Conservation (phyloP, 2,113 vertebrate genomes). For the Tautogolabrus adspersus region DNA sequence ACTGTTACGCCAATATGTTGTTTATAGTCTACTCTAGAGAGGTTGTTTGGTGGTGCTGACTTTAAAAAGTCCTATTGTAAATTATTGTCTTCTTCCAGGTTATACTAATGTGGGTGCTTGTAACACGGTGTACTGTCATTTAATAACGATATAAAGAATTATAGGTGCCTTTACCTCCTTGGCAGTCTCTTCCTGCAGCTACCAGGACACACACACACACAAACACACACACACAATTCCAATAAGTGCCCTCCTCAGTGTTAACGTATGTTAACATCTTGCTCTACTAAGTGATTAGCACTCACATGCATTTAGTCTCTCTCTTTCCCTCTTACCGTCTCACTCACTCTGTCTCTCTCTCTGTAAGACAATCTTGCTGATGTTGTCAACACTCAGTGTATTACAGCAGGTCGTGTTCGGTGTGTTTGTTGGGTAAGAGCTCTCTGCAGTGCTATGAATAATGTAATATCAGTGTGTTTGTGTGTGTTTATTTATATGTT, state of each 20-base stretch:
- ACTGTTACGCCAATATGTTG: not conserved
- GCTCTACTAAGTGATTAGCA: conserved; percentile 43
- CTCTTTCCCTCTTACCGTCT: not conserved
- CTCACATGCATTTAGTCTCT: conserved; percentile 2
- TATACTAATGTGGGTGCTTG: not conserved
- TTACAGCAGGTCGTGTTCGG: conserved; percentile 47
- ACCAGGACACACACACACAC: not conserved
- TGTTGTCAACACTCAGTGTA: conserved; percentile 63
- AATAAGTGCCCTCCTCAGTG: conserved; percentile 33
- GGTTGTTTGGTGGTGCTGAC: not conserved
- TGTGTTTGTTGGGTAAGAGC: conserved; percentile 60
- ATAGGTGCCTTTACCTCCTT: not conserved
- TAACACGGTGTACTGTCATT: conserved; percentile 5
- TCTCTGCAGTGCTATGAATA: conserved; percentile 71
- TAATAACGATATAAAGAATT: conserved; percentile 1
- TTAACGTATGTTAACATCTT: conserved; percentile 26
- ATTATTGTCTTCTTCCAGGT: not conserved
- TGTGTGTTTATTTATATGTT: conserved; percentile 42
- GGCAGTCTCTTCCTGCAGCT: not conserved
- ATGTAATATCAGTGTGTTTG: conserved; percentile 58
- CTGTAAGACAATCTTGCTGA: conserved; percentile 50
- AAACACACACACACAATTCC: conserved; percentile 10
- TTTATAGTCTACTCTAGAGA: not conserved
- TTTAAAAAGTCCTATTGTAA: not conserved
- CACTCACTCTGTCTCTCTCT: not conserved